A percentile compares a stretch with the other conserved stretches of the same genome.
These are phyloP conservation scores for Schizopygopsis malacanthus DNA, from an alignment of 2,797 vertebrate genomes.

Conservation along the genomic window DNA sequence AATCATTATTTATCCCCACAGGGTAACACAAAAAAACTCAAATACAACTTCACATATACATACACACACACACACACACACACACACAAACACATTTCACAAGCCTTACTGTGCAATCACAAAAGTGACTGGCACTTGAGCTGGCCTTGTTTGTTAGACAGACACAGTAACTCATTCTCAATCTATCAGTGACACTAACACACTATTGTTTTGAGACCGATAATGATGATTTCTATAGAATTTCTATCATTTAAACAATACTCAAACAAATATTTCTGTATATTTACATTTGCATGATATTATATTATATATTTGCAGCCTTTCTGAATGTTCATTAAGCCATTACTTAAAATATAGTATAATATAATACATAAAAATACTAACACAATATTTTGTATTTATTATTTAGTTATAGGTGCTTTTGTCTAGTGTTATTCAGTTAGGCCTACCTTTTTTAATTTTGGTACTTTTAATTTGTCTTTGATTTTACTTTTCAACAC, in stretches of 20 bases:
- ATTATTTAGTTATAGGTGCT: background rate
- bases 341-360: no score
- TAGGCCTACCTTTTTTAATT: background rate
- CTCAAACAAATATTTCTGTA: background rate
- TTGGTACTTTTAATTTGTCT: background rate
- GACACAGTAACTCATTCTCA: background rate
- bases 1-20: conserved; percentile 34
- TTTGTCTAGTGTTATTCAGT: no score
- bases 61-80: background rate
- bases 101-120: background rate
- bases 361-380: no score
- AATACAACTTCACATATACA: background rate
- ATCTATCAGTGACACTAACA: background rate
- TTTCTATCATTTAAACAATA: background rate
- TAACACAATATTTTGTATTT: background rate
- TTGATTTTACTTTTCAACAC: background rate
- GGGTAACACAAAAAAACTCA: conserved; percentile 32
- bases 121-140: background rate
- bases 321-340: no score
- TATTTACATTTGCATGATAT: background rate
- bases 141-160: background rate
- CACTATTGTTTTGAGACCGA: background rate
- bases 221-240: background rate
- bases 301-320: no score
- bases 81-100: background rate